Evolutionary conservation across 2,113 vertebrate species (phyloP).

Genomic region (Turnix velox): DNA sequence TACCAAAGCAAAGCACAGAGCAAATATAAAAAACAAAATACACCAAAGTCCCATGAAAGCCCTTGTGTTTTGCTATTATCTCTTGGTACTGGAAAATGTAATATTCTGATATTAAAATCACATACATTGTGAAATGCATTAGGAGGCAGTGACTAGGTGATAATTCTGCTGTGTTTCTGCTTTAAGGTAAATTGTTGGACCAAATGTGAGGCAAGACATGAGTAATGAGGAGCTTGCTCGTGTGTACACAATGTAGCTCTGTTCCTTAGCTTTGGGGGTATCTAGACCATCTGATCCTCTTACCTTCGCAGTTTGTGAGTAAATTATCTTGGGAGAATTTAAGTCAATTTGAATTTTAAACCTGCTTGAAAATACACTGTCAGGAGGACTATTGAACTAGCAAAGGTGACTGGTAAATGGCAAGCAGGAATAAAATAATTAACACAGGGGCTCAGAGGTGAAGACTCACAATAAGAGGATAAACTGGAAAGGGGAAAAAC

Average conservation of each 20-base stretch:
- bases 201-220: accelerated
- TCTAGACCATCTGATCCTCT: neutral
- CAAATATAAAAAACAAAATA: neutral
- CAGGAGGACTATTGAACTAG: neutral
- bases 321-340: neutral
- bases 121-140: conserved; percentile 15
- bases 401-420: neutral
- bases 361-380: neutral
- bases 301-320: neutral
- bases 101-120: conserved; percentile 56
- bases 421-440: neutral
- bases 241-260: neutral
- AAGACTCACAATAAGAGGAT: neutral
- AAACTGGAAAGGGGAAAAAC: neutral
- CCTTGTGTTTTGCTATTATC: conserved; percentile 4
- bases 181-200: neutral
- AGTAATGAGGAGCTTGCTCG: neutral
- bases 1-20: conserved; percentile 37
- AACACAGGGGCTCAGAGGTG: neutral
- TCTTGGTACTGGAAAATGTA: conserved; percentile 21
- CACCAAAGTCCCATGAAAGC: conserved; percentile 30
- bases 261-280: neutral
- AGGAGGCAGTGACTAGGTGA: neutral
- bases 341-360: neutral
- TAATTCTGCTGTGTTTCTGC: neutral